These are phyloP conservation scores for Pandemis corylana DNA, from an alignment of 2,888 invertebrate species.

Conservation along the genomic window DNA sequence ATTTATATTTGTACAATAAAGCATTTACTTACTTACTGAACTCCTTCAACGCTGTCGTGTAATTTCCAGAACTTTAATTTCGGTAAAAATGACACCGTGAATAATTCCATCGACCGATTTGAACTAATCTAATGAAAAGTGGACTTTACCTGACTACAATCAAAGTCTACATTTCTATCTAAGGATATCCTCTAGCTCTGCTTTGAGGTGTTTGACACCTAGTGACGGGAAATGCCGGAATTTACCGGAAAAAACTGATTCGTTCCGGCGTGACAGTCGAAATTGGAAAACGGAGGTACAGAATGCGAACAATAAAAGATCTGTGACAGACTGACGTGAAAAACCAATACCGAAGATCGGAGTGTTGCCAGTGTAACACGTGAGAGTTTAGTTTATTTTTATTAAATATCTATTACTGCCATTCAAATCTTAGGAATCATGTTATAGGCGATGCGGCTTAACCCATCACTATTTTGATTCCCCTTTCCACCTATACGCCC, in stretches of 20 bases:
- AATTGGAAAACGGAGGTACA: constrained; percentile 6
- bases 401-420: no score
- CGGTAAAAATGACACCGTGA: neutral
- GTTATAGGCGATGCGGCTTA: no score
- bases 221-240: constrained; percentile 7
- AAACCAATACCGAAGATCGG: neutral
- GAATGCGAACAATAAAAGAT: constrained; percentile 3
- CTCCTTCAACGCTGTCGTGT: no score
- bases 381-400: neutral
- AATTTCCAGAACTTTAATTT: neutral
- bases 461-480: no score
- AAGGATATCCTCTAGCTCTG: neutral
- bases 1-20: no score
- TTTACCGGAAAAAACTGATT: constrained; percentile 14
- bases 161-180: neutral
- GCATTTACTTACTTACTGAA: no score
- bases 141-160: neutral
- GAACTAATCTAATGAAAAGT: neutral
- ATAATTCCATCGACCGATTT: neutral
- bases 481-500: no score
- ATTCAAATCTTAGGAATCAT: no score
- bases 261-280: constrained; percentile 1
- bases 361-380: neutral
- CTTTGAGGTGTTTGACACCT: constrained; percentile 14
- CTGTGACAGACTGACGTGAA: neutral